A percentile compares a stretch with the other conserved stretches of the same genome.
phyloP scores from a whole-genome alignment of 2,888 invertebrate genomes.

The Neelides folsomi region DNA sequence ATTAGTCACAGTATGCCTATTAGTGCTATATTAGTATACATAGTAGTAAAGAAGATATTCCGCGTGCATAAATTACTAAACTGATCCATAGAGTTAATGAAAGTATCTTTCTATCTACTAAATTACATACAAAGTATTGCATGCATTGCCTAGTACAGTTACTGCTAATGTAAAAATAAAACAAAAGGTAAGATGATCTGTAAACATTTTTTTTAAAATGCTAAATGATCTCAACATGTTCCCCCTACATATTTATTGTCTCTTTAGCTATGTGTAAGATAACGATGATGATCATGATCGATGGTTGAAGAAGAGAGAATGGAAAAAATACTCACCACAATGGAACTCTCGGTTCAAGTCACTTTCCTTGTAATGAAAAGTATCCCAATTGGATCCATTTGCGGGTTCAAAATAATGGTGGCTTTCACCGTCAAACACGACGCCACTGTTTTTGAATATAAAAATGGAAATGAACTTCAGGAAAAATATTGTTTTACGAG shows the following conservation, averaged over 20 bases:
- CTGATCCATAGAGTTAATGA: too few relatives aligned
- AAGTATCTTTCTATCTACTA: too few relatives aligned
- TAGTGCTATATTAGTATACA: too few relatives aligned
- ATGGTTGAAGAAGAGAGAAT: neutral
- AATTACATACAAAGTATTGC: too few relatives aligned
- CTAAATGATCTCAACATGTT: neutral
- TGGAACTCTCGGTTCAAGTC: conserved; percentile 47
- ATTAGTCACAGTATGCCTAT: too few relatives aligned
- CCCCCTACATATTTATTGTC: neutral
- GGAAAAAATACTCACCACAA: conserved; percentile 43
- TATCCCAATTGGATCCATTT: conserved; percentile 37
- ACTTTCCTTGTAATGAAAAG: conserved; percentile 50
- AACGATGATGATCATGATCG: too few relatives aligned
- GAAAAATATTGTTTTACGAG: too few relatives aligned
- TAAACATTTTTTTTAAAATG: neutral
- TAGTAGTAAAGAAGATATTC: too few relatives aligned
- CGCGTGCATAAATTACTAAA: too few relatives aligned
- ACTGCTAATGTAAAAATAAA: neutral
- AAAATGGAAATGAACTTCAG: neutral
- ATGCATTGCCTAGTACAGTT: too few relatives aligned
- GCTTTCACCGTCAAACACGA: conserved; percentile 61
- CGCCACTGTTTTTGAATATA: conserved; percentile 51
- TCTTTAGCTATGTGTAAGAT: neutral
- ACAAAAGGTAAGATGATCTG: neutral
- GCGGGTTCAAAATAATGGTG: conserved; percentile 56